Evolutionary conservation across 1,140 invertebrate species (phyloP), one percentile per base, ranked within the genome.

Genomic region (Lethocerus indicus): DNA sequence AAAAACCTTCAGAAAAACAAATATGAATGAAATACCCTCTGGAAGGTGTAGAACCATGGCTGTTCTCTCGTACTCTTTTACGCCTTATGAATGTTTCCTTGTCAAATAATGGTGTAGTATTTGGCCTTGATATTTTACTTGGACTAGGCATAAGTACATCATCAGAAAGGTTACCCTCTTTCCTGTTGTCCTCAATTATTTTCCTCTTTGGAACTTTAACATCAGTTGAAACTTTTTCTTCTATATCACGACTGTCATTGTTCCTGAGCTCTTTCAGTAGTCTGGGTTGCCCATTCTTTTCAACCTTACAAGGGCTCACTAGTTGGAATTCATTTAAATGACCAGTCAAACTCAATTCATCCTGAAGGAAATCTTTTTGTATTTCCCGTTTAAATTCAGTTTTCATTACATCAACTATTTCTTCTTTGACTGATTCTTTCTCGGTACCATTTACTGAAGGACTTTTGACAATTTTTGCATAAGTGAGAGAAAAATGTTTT

Each of bases 321-420:
- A 59, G 48, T 18, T 57, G 54, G n/a, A 59, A 54, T 21, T 52
- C 54, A 39, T 59, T 54, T 20, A 59, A 37, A 32, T 57, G 56
- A 27, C 56, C 51, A 1, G 57, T 53, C 16, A 59, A 47, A 52
- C 57, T 59, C 9, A 59, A 45, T 12, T 59, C 57, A 3, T 59
- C 56, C 37, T 59, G 56, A 3, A 56, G 14, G 16, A 48, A 40
- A 24, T 37, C 41, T 52, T 53, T 51, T 1, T 29, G 35, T 12
- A 24, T 23, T 43, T 57, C 45, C 20, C 45, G 51, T 47, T 54
- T 54, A 1, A 46, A 32, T 0, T 45, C 43, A 18, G 35, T 47
- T 28, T 47, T 51, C 18, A 37, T 49, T 0, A 35, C 40, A 39
- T 53, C 26, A 43, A 27, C 18, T 13, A 52, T 28, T 27, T 53